Evolutionary conservation across 2,888 invertebrate species (phyloP).

Genomic region (Tanypteryx hageni): DNA sequence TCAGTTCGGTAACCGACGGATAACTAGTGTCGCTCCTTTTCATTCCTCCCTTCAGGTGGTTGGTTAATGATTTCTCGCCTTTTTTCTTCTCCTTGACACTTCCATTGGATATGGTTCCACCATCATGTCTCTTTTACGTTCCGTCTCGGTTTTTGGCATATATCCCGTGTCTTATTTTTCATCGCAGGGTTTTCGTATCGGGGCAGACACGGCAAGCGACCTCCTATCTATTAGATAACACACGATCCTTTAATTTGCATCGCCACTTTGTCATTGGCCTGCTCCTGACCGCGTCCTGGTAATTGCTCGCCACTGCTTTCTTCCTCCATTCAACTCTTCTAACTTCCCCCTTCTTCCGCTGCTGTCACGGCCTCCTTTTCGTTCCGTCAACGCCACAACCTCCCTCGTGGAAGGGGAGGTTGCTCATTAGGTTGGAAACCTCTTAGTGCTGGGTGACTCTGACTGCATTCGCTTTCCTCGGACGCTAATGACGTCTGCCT

Average conservation of each 20-base stretch:
- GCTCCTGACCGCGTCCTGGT: slow-evolving; percentile 5
- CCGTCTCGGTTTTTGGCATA: slow-evolving; percentile 7
- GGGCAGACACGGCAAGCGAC: neutral
- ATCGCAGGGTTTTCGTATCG: neutral
- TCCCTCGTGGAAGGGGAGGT: neutral
- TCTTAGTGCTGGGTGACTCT: neutral
- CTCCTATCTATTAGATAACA: neutral
- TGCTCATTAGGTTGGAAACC: slow-evolving; percentile 19
- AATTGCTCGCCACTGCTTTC: neutral
- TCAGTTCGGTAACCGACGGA: too few species aligned
- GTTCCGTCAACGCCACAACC: neutral
- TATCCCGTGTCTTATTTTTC: neutral
- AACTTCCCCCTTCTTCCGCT: neutral
- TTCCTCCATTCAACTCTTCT: neutral
- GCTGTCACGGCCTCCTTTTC: neutral
- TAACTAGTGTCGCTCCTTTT: too few species aligned
- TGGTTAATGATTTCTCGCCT: too few species aligned
- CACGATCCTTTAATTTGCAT: neutral
- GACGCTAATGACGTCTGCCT: neutral
- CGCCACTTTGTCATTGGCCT: neutral
- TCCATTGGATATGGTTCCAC: neutral
- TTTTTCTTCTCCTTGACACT: too few species aligned
- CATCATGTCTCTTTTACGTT: neutral
- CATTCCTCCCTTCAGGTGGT: too few species aligned
- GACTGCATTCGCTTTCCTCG: neutral